Evolutionary conservation across 2,888 invertebrate species (phyloP).

Genomic region (Acrobeloides nanus): DNA sequence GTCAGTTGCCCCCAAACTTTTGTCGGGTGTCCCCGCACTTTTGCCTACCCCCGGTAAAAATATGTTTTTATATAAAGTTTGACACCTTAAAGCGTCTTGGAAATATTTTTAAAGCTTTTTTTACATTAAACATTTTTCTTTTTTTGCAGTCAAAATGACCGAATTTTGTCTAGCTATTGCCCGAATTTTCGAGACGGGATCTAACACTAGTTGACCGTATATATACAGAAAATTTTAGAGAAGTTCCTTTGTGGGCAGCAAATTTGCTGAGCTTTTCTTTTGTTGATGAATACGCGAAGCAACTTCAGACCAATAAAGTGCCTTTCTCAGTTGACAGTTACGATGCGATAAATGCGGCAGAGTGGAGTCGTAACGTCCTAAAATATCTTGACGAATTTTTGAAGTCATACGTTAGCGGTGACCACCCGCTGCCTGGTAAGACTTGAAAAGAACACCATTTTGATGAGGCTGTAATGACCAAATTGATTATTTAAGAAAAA

Average conservation of each 20-base stretch:
- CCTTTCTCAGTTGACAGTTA: slow-evolving; percentile 3
- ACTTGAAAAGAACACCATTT: not conserved
- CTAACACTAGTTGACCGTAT: no score
- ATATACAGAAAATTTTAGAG: slow-evolving; percentile 17
- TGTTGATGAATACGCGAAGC: slow-evolving; percentile 15
- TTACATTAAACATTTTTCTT: no score
- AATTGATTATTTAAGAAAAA: slow-evolving; percentile 17
- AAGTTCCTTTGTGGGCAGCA: slow-evolving; percentile 24
- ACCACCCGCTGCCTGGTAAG: slow-evolving; percentile 17
- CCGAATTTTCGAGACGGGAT: no score
- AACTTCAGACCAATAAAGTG: slow-evolving; percentile 8
- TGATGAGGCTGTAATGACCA: slow-evolving; percentile 2
- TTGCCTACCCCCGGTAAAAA: no score
- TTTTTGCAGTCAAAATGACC: no score
- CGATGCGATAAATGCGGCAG: not conserved
- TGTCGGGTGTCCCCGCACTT: no score
- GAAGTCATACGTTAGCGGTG: slow-evolving; percentile 6
- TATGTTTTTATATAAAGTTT: no score
- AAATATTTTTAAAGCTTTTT: no score
- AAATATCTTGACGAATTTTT: slow-evolving; percentile 14
- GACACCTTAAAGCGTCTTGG: no score
- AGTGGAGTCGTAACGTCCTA: slow-evolving; percentile 17
- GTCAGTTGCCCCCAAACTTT: no score
- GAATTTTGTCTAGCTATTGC: no score
- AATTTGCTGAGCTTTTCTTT: slow-evolving; percentile 16